Percentiles rank a stretch among this genome's conserved stretches.
phyloP scores from a whole-genome alignment of 2,888 invertebrate genomes.

The Tolmerus cingulatus region DNA sequence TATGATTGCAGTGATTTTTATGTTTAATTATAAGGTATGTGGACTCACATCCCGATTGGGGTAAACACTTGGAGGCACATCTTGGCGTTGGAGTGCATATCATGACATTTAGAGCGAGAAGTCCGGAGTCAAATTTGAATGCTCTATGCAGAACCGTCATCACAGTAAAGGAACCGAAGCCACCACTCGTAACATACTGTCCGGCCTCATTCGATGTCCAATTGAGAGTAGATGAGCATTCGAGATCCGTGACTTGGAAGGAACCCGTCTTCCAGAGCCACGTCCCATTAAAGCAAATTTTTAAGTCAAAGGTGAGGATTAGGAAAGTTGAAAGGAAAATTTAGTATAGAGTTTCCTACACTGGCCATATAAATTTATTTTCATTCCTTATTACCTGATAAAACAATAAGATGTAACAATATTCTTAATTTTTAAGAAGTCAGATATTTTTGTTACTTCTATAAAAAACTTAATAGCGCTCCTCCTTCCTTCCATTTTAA shows the following conservation, averaged over 20 bases:
- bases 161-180: slow-evolving; percentile 68
- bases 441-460: too few species aligned
- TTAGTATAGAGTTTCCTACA: too few species aligned
- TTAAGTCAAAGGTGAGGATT: slow-evolving; percentile 69
- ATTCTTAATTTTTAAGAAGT: too few species aligned
- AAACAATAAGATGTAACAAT: too few species aligned
- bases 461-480: too few species aligned
- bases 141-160: slow-evolving; percentile 70
- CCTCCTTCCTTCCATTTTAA: too few species aligned
- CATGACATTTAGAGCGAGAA: slow-evolving; percentile 69
- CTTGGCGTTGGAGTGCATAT: slow-evolving; percentile 69
- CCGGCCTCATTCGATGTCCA: slow-evolving; percentile 70
- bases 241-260: slow-evolving; percentile 69
- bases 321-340: background rate
- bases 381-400: too few species aligned
- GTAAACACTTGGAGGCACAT: slow-evolving; percentile 68
- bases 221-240: slow-evolving; percentile 66
- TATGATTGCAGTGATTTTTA: background rate
- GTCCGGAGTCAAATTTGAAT: slow-evolving; percentile 66
- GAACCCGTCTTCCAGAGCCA: slow-evolving; percentile 72
- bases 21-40: slow-evolving; percentile 64
- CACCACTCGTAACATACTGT: slow-evolving; percentile 68
- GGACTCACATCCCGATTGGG: slow-evolving; percentile 70
- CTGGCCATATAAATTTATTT: background rate
- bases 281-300: slow-evolving; percentile 66